Conservation (phyloP, 2,797 vertebrate species). For the Pseudocheirus occidentalis region DNA sequence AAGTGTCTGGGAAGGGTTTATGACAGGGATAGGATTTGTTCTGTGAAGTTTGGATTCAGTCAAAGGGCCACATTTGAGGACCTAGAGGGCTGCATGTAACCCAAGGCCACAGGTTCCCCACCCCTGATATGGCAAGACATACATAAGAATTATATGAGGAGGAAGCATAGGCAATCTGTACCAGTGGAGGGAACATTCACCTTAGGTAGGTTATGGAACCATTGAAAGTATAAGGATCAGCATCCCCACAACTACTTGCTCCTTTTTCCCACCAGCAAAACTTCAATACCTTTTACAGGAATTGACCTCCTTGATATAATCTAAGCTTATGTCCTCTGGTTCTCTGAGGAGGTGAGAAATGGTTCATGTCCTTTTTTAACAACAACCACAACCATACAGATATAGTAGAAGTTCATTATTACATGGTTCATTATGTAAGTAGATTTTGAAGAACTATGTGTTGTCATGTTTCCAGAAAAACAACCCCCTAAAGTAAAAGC, state of each 20-base stretch:
- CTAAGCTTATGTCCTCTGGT: constrained; percentile 13
- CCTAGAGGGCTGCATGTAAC: too few relatives aligned
- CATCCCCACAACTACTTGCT: background rate
- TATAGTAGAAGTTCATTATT: background rate
- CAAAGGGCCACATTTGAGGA: too few relatives aligned
- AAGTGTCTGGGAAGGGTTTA: background rate
- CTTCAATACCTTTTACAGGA: background rate
- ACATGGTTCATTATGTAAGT: background rate
- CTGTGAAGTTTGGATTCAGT: too few relatives aligned
- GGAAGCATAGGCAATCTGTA: background rate
- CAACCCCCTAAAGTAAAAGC: background rate
- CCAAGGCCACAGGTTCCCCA: too few relatives aligned
- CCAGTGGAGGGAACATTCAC: background rate
- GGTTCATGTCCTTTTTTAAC: constrained; percentile 4
- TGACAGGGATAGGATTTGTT: background rate
- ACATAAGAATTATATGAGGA: background rate
- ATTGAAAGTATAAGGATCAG: background rate
- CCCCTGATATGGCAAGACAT: background rate
- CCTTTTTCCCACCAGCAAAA: constrained; percentile 9
- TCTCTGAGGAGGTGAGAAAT: constrained; percentile 33
- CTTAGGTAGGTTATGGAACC: background rate
- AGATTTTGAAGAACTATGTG: background rate
- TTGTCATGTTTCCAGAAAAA: constrained; percentile 19
- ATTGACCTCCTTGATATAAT: background rate
- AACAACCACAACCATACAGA: background rate